Base-by-base conservation (phyloP, 2,888 invertebrate species). In the Napeogenes inachia region DNA sequence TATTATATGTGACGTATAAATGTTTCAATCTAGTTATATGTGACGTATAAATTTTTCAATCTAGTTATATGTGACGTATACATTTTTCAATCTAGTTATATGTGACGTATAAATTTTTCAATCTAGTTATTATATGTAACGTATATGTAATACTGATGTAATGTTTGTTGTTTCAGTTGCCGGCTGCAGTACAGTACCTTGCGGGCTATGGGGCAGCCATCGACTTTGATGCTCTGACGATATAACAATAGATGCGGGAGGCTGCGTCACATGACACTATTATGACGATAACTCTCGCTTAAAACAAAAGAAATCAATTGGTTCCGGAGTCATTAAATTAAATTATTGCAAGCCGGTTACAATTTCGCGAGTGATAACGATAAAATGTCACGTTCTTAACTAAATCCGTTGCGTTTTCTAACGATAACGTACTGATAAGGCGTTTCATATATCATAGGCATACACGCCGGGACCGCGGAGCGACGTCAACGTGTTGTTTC, bases 141-240 rank as follows among this genome's bases (percentile, higher is more conserved):
- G 21, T 21, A 21, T 21, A 21, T 54, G 33, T 53, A 0, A 62
- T 62, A 55, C 2, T 35, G 4, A 35, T 35, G 35, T 35, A 35
- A 35, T 3, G 54, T 33, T 57, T 66, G 79, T 89, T 89, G 89
- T 89, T 89, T 63, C 87, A 89, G 89, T 80, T 85, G 77, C 81
- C 82, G 67, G 82, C 79, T 75, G 84, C 85, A 78, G 82, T 81
- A 72, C 81, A 82, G 79, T 83, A 81, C 78, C 86, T 87, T 68
- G 76, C 79, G 73, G 86, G 88, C 70, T 87, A 87, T 81, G 87
- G 89, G 68, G 85, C 87, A 70, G 89, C 87, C 64, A 77, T 88
- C 71, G 87, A 89, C 80, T 87, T 81, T 62, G 35, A 61, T 45
- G 57, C 67, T 57, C 65, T 71, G 67, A 73, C 70, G 70, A 70